phyloP scores from a whole-genome alignment of 1,140 invertebrate genomes.

The Phymastichus coffea region DNA sequence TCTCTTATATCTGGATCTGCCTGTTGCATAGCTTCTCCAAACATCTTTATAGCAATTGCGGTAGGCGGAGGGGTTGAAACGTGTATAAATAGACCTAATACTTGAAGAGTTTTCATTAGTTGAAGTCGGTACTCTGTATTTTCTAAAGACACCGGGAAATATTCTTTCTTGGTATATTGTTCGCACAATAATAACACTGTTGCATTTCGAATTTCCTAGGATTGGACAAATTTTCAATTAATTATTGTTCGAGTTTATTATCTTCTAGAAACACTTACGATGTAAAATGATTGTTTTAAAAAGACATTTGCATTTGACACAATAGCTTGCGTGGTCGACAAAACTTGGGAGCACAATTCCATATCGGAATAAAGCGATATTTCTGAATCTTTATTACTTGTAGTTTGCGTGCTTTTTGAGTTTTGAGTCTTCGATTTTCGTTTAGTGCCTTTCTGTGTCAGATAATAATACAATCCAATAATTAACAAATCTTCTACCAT shows the following conservation, averaged over 20 bases:
- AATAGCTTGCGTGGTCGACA: constrained; percentile 16
- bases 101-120: constrained; percentile 10
- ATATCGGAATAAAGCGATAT: no score
- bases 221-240: constrained; percentile 1
- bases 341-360: neutral
- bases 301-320: neutral
- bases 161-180: constrained; percentile 1
- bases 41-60: constrained; percentile 9
- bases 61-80: neutral
- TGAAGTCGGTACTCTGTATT: neutral
- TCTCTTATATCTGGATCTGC: neutral
- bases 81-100: constrained; percentile 5
- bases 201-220: constrained; percentile 1
- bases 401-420: no score
- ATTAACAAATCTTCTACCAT: no score
- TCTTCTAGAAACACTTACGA: constrained; percentile 3
- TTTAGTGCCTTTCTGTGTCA: no score
- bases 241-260: neutral
- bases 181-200: constrained; percentile 6
- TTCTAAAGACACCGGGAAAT: neutral
- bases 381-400: no score
- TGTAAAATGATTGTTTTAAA: constrained; percentile 15
- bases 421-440: no score
- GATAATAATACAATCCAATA: no score
- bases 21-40: constrained; percentile 11